phyloP scores from a whole-genome alignment of 2,113 vertebrate genomes.

The Origma solitaria region DNA sequence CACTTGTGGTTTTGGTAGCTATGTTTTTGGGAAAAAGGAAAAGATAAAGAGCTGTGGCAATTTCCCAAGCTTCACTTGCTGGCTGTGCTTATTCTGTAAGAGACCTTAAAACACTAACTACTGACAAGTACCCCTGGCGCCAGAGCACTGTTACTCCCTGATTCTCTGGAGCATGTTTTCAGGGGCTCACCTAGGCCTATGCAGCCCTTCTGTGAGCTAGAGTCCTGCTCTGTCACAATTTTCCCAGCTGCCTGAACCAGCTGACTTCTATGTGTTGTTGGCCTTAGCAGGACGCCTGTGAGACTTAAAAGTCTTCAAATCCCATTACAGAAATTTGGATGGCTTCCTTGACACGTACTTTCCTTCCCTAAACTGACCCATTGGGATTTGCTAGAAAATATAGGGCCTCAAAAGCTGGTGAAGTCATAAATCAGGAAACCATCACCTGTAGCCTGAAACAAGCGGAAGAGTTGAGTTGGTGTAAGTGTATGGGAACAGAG shows the following conservation, averaged over 20 bases:
- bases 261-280: background rate
- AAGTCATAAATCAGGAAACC: background rate
- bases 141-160: background rate
- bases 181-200: background rate
- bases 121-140: background rate
- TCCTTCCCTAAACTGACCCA: background rate
- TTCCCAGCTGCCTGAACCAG: accelerated
- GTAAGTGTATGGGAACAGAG: background rate
- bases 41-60: background rate
- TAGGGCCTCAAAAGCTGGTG: background rate
- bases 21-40: background rate
- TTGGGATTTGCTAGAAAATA: background rate
- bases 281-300: background rate
- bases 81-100: background rate
- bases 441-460: background rate
- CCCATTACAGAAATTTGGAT: background rate
- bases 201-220: background rate
- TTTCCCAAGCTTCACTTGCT: background rate
- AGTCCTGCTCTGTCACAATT: background rate
- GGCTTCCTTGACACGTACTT: background rate
- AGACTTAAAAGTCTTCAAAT: background rate
- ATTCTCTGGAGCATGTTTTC: background rate
- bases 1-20: background rate
- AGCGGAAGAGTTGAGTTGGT: background rate
- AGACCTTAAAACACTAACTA: background rate